Evolutionary conservation across 2,888 invertebrate species (phyloP).

Genomic region (Trichacis sp.): DNA sequence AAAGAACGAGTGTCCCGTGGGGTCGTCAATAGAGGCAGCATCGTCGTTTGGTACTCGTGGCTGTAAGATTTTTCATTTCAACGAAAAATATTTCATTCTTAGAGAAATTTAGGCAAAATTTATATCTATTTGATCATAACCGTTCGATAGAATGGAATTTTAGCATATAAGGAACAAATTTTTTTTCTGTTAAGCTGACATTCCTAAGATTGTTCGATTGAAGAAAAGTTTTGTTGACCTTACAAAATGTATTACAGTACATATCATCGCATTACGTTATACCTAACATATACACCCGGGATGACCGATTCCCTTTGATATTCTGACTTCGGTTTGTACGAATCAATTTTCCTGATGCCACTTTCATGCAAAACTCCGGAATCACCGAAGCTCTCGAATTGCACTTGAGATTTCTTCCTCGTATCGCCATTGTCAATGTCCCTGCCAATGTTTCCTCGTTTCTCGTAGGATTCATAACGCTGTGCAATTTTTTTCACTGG

Average conservation of each 20-base stretch:
- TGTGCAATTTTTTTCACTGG: slow-evolving; percentile 37
- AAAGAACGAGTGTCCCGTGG: slow-evolving; percentile 56
- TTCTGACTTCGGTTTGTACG: slow-evolving; percentile 43
- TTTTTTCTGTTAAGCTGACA: no score
- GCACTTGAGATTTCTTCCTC: slow-evolving; percentile 57
- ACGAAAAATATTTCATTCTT: no score
- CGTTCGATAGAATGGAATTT: no score
- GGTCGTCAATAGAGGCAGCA: slow-evolving; percentile 63
- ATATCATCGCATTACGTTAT: no score
- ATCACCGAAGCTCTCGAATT: slow-evolving; percentile 60
- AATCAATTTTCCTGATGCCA: slow-evolving; percentile 51
- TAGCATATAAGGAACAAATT: no score
- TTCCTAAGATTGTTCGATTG: no score
- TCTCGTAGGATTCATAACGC: slow-evolving; percentile 54
- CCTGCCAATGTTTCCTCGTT: slow-evolving; percentile 58
- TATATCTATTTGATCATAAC: no score
- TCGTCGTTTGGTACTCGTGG: slow-evolving; percentile 63
- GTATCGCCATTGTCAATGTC: slow-evolving; percentile 49
- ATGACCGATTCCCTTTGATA: slow-evolving; percentile 53
- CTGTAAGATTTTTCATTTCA: no score
- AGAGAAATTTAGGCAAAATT: no score
- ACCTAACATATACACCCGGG: slow-evolving; percentile 53
- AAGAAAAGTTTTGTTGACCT: no score
- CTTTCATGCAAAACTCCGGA: slow-evolving; percentile 60
- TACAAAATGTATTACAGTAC: no score